Conservation (phyloP, 2,888 invertebrate species). For the Lepetodrilus schrolli region DNA sequence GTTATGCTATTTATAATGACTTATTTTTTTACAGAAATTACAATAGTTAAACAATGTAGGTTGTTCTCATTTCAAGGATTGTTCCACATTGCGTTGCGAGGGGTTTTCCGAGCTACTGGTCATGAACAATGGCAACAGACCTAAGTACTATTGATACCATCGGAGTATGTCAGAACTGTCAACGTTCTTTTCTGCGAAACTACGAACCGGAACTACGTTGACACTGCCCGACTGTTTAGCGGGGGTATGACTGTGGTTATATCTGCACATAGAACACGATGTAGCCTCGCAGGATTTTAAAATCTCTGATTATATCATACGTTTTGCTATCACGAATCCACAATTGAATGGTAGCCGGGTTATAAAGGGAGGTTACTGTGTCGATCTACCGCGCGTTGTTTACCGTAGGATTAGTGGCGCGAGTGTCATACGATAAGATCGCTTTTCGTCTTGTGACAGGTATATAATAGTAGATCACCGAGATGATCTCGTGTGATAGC, state of each 20-base stretch:
- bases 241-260: no score
- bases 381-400: conserved; percentile 23
- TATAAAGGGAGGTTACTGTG: conserved; percentile 16
- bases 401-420: conserved; percentile 7
- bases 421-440: not conserved
- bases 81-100: not conserved
- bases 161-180: conserved; percentile 7
- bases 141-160: conserved; percentile 18
- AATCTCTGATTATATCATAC: conserved; percentile 11
- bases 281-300: no score
- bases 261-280: no score
- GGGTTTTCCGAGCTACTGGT: not conserved
- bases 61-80: not conserved
- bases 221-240: not conserved
- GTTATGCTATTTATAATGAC: no score
- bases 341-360: not conserved
- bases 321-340: not conserved
- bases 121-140: not conserved
- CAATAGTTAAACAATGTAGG: conserved; percentile 10
- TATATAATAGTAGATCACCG: not conserved
- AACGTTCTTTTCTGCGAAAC: not conserved
- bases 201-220: not conserved
- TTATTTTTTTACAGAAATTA: no score
- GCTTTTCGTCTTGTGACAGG: not conserved
- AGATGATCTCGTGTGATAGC: not conserved